Evolutionary conservation across 2,797 vertebrate genomes (phyloP).

Genomic region (Syngnathus acus): DNA sequence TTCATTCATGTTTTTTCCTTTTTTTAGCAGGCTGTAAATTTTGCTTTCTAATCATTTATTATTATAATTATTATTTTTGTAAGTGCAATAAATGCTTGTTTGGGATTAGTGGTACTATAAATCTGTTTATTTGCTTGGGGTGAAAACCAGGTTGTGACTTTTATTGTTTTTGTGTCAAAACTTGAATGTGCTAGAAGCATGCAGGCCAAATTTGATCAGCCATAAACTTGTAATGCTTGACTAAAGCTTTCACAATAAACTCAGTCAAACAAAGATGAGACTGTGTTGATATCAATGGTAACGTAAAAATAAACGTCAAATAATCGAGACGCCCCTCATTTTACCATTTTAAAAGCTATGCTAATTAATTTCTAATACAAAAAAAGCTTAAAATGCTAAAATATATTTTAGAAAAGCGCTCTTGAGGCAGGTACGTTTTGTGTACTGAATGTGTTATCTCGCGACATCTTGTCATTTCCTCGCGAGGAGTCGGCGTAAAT

Average conservation of each 20-base stretch:
- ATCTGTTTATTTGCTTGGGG: slow-evolving; percentile 8
- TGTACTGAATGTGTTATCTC: background rate
- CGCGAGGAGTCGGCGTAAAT: background rate
- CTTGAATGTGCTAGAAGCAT: slow-evolving; percentile 73
- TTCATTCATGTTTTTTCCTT: slow-evolving; percentile 26
- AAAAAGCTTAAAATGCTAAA: too few relatives aligned
- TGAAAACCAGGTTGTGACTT: too few relatives aligned
- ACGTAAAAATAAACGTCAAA: background rate
- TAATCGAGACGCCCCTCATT: too few relatives aligned
- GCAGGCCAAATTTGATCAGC: slow-evolving; percentile 46
- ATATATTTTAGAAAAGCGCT: too few relatives aligned
- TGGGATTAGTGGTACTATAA: slow-evolving; percentile 45
- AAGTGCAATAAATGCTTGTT: slow-evolving; percentile 45
- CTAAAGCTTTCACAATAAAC: slow-evolving; percentile 66
- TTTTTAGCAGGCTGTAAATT: slow-evolving; percentile 48
- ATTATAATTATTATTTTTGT: slow-evolving; percentile 56
- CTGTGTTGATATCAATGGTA: slow-evolving; percentile 6
- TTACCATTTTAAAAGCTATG: too few relatives aligned
- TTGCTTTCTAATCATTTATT: slow-evolving; percentile 49
- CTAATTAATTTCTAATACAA: too few relatives aligned
- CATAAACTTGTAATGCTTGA: slow-evolving; percentile 53
- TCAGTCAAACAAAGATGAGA: slow-evolving; percentile 31
- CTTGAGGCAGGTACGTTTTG: too few relatives aligned
- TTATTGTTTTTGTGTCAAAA: slow-evolving; percentile 45
- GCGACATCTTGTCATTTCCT: background rate